Conservation (phyloP, 23 tunicate species). For the Ciona savignyi region DNA sequence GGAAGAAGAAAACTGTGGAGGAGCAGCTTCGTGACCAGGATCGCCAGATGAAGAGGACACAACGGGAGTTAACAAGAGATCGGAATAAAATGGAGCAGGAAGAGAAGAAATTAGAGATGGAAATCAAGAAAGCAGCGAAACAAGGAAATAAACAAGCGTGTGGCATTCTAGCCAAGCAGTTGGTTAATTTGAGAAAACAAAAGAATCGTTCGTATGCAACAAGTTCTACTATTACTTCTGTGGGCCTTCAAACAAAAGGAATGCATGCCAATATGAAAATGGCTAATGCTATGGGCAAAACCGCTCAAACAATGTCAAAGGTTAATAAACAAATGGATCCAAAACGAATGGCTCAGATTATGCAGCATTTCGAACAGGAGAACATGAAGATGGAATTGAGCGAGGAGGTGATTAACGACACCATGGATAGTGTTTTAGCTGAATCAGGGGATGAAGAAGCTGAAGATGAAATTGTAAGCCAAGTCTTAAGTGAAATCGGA, state of each 20-base stretch:
- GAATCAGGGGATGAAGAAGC: conserved; percentile 98
- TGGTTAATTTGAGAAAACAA: conserved; percentile 80
- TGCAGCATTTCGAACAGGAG: conserved; percentile 89
- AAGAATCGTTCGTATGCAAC: conserved; percentile 78
- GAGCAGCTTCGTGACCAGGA: conserved; percentile 90
- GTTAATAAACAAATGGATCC: conserved; percentile 95
- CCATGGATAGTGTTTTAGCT: conserved; percentile 61
- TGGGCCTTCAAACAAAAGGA: conserved; percentile 82
- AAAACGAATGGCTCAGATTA: conserved; percentile 75
- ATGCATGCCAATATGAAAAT: conserved; percentile 97
- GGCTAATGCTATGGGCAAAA: conserved; percentile 95
- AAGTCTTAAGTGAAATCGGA: conserved; percentile 94
- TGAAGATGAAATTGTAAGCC: conserved; percentile 87
- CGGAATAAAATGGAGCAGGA: conserved; percentile 73
- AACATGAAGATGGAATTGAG: conserved; percentile 92
- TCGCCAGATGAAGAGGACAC: conserved; percentile 60
- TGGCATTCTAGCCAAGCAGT: conserved; percentile 87
- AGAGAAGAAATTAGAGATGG: conserved; percentile 89
- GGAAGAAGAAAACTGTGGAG: conserved; percentile 96
- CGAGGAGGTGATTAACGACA: conserved; percentile 96
- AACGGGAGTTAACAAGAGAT: conserved; percentile 80
- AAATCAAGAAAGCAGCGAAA: conserved; percentile 95
- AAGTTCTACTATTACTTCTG: conserved; percentile 71
- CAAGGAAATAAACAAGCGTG: conserved; percentile 93
- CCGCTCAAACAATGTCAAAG: conserved; percentile 93